Percentiles rank a stretch among this genome's conserved stretches.
phyloP scores from a whole-genome alignment of 2,113 vertebrate species.

The Boulengeromyrus knoepffleri region DNA sequence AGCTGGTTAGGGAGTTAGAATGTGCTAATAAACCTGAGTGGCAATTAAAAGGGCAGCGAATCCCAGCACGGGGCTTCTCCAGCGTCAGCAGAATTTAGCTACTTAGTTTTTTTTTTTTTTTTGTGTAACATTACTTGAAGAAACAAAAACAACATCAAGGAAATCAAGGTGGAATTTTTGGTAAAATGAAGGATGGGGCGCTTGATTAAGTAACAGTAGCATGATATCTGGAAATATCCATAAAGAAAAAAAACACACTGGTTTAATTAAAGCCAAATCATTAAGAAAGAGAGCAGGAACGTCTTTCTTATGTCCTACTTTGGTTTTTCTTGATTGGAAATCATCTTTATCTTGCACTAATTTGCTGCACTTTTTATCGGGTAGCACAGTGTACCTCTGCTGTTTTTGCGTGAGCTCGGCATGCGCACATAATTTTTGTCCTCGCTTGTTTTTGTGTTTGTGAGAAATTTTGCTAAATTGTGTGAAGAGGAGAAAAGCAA shows the following conservation, averaged over 20 bases:
- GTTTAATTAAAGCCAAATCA: neutral
- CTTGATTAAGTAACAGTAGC: neutral
- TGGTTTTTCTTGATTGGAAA: neutral
- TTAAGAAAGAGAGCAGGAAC: neutral
- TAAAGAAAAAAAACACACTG: neutral
- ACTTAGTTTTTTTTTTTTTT: neutral
- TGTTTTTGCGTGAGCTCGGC: neutral
- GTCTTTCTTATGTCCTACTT: neutral
- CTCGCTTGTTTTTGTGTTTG: neutral
- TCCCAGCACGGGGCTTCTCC: neutral
- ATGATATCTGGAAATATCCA: neutral
- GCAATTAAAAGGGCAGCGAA: conserved; percentile 2
- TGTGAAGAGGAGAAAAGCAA: neutral
- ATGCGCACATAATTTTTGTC: neutral
- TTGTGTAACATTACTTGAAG: neutral
- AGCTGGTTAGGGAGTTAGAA: conserved; percentile 59
- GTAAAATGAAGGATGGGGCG: neutral
- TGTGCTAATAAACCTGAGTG: neutral
- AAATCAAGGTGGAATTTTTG: neutral
- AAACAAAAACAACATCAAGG: neutral
- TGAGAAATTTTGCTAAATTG: neutral
- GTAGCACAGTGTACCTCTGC: neutral
- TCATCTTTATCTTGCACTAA: neutral
- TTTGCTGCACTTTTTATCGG: neutral
- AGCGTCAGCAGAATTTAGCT: neutral